Conservation (phyloP, 2,797 vertebrate species). For the Hydrolagus colliei region DNA sequence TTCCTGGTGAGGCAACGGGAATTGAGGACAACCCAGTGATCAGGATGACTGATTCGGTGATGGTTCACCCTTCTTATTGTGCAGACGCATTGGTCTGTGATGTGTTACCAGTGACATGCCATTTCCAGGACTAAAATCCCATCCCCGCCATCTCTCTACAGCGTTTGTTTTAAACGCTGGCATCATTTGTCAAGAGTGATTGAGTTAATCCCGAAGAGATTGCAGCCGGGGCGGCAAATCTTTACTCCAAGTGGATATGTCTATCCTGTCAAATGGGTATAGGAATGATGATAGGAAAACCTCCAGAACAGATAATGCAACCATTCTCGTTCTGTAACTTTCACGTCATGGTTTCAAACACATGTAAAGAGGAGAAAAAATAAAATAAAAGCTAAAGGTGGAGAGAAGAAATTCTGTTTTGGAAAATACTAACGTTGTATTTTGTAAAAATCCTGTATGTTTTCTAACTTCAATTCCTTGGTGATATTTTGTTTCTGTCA, state of each 20-base stretch:
- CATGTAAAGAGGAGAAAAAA: background rate
- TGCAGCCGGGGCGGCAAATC: background rate
- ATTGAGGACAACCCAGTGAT: background rate
- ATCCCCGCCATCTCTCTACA: background rate
- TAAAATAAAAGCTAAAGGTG: background rate
- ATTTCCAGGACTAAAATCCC: background rate
- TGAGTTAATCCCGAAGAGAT: background rate
- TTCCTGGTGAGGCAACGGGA: background rate
- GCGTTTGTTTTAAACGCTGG: background rate
- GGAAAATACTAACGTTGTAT: too few species aligned
- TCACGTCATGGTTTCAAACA: background rate
- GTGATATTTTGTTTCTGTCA: too few species aligned
- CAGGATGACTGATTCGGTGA: background rate
- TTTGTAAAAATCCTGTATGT: too few species aligned
- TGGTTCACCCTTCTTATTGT: background rate
- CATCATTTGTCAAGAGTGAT: background rate
- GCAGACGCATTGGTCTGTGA: background rate
- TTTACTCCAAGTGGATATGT: background rate
- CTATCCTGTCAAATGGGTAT: background rate
- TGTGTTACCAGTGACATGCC: background rate
- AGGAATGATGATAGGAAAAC: background rate
- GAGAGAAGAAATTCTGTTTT: too few species aligned
- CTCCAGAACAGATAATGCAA: background rate
- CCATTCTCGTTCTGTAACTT: background rate
- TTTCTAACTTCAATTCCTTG: too few species aligned